Percentiles rank a stretch among this genome's conserved stretches.
Conservation (phyloP, 1,140 invertebrate species). For the Drosophila setifemur region DNA sequence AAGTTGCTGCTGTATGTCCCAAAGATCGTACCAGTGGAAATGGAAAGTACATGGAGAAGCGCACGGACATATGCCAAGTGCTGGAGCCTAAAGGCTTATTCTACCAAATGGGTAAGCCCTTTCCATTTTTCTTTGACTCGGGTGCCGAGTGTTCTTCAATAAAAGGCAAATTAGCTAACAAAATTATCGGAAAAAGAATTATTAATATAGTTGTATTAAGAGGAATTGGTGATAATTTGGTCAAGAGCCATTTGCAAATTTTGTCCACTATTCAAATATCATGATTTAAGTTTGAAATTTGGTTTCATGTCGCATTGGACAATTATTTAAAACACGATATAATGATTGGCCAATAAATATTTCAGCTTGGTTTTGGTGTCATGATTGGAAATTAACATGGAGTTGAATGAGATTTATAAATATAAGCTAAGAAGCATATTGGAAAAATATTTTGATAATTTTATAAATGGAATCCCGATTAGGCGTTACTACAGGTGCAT, state of each 20-base stretch:
- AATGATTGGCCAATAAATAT: no score
- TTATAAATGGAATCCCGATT: conserved; percentile 8
- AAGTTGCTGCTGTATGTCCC: no score
- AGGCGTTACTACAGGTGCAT: neutral
- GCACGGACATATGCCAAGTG: neutral
- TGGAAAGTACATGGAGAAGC: no score
- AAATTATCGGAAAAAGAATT: neutral
- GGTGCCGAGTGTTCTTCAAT: no score
- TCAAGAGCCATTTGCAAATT: neutral
- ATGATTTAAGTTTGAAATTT: neutral
- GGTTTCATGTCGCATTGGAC: no score
- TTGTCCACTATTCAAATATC: no score
- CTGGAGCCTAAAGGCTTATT: neutral
- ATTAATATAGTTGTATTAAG: neutral
- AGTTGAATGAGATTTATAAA: conserved; percentile 1
- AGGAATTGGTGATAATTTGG: neutral
- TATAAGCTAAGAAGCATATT: neutral
- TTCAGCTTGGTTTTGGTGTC: no score
- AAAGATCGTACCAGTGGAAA: no score
- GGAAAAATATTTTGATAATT: neutral
- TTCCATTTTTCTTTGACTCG: no score
- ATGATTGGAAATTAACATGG: no score
- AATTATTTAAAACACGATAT: no score
- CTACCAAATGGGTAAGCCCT: conserved; percentile 2
- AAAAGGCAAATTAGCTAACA: neutral